Conservation (phyloP, 1,140 invertebrate genomes). For the Caerostris darwini region DNA sequence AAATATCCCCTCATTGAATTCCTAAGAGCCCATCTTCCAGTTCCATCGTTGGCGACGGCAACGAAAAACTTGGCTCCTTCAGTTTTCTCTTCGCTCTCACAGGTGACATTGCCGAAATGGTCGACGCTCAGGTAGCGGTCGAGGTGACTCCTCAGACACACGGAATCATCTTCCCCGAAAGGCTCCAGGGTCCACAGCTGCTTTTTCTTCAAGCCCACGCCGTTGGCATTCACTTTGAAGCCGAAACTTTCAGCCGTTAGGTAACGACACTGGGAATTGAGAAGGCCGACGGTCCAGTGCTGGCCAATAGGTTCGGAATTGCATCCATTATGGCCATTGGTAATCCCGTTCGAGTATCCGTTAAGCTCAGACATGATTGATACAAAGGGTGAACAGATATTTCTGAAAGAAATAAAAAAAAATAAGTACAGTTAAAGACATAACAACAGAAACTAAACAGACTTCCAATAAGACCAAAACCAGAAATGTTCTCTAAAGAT, state of each 20-base stretch:
- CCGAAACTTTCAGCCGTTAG: conserved; percentile 99
- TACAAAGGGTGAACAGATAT: neutral
- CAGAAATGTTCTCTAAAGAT: too few relatives aligned
- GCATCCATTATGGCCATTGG: conserved; percentile 56
- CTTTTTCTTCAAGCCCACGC: conserved; percentile 96
- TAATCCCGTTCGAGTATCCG: neutral
- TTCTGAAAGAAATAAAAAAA: neutral
- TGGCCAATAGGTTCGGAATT: conserved; percentile 64
- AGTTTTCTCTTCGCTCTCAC: conserved; percentile 92
- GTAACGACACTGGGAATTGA: conserved; percentile 93
- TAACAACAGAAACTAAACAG: neutral
- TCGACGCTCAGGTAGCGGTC: conserved; percentile 83
- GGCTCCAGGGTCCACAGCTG: conserved; percentile 96
- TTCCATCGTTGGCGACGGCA: conserved; percentile 76
- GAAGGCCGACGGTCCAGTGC: conserved; percentile 88
- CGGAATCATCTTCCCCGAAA: conserved; percentile 82
- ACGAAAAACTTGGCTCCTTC: conserved; percentile 89
- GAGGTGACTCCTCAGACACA: conserved; percentile 80
- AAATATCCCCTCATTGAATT: conserved; percentile 95
- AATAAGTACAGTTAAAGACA: neutral
- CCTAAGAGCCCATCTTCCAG: conserved; percentile 90
- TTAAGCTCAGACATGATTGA: conserved; percentile 62
- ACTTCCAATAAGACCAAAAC: too few relatives aligned
- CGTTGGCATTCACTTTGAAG: conserved; percentile 98
- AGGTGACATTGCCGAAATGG: conserved; percentile 96